Evolutionary conservation across 2,888 invertebrate genomes (phyloP), one percentile per base, ranked within the genome.

Genomic region (Drosophila putrida): DNA sequence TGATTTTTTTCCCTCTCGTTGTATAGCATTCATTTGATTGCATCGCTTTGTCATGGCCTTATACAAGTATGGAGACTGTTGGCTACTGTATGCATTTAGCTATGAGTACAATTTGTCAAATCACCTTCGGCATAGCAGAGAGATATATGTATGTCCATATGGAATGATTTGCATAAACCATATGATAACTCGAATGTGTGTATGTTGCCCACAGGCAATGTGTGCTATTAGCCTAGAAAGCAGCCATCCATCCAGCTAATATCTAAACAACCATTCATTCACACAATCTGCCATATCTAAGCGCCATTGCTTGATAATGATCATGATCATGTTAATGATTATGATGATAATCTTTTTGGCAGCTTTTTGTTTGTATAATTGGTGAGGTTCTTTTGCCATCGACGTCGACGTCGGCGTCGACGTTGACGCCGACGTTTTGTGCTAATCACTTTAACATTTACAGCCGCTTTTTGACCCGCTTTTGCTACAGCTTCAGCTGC

Each of bases 201-300:
- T 38, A 10, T 58, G 20, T 55, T 46, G 39, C 60, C 68, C 65
- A 59, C 65, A 47, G 75, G 75, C 69, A 58, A 61, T 43, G 60
- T 87, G 87, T 79, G 88, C 87, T 71, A 83, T 81, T 87, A 87
- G 87, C 83, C 83, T 87, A 83, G 85, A 87, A 83, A 82, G 63
- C 67, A 77, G 13, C 25, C 53, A 41, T 54, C 31, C 58, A 53
- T 44, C 27, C 43, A 35, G 38, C 38, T 47, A 55, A 51, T 13
- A 13, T 62, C 58, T 49, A 49, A n/a, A 33, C 8, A 27, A 39
- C 25, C 39, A 44, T 36, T 44, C 55, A 41, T 46, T 57, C 35
- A 15, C 27, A 36, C 28, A 15, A 58, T 33, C 10, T 47, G 35
- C 25, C 36, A 28, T 53, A 43, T 51, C 28, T 54, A 62, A 75